Evolutionary conservation across 2,113 vertebrate species (phyloP), one percentile per base, ranked within the genome.

Genomic region (Nestor notabilis): DNA sequence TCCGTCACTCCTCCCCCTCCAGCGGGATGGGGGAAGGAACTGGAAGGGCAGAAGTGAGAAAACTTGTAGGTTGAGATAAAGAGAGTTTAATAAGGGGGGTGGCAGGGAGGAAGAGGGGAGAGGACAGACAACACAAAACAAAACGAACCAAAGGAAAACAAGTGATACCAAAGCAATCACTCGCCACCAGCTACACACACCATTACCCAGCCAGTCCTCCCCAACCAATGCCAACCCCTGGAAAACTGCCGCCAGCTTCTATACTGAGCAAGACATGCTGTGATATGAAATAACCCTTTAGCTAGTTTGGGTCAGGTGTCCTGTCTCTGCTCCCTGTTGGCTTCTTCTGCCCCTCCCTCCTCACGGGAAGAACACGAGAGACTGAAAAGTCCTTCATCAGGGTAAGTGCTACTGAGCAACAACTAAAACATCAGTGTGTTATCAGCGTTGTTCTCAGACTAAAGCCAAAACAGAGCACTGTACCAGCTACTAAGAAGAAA

Each of bases 211-310:
- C 9, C 58, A 69, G 31, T 6, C 33, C 13, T n/a, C 35, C 39
- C 53, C 35, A 74, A 16, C 15, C 64, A 85, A 88, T 1, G 2
- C 49, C 25, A 88, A 74, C 4, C 35, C 25, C 55, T 71, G 60
- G 28, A 52, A 89, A 89, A 86, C 14, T 70, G 55, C 44, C 5
- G 17, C 37, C 65, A 60, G 24, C 35, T 71, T 78, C 65, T 27
- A 1, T 77, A 68, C 61, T 80, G 41, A 50, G 31, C 19, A 16
- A 3, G 28, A 50, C 33, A 58, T 18, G 23, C 4, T n/a, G 9
- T 10, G n/a, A 46, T 23, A 10, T 0, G 1, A 37, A 58, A 21
- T 1, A 28, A 3, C 27, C 37, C 43, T 74, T 43, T 0, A 0
- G 27, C 52, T 68, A 87, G 61, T 28, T 79, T 78, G 28, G 41